Evolutionary conservation across 2,888 invertebrate genomes (phyloP).

Genomic region (Cephus rjabovi): DNA sequence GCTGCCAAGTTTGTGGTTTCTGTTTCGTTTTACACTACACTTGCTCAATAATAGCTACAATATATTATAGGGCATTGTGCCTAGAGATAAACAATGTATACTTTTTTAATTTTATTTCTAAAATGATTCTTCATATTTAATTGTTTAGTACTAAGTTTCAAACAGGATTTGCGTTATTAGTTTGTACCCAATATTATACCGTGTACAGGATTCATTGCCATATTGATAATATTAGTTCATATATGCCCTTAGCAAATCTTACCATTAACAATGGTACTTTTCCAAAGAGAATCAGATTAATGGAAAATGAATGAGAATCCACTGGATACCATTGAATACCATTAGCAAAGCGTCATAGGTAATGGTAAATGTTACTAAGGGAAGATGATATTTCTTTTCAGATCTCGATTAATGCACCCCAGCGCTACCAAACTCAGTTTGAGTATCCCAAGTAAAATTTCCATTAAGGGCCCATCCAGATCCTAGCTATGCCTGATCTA

Average conservation of each 20-base stretch:
- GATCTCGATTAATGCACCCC: not conserved
- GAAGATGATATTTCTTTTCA: not conserved
- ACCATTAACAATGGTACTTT: not conserved
- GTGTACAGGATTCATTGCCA: no score
- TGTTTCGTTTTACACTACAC: not conserved
- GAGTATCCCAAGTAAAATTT: not conserved
- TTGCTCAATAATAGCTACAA: not conserved
- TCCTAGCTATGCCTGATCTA: no score
- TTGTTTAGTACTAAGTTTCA: no score
- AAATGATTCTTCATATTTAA: no score
- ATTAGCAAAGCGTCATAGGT: not conserved
- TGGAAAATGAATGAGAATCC: not conserved
- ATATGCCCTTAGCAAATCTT: not conserved
- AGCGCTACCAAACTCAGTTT: not conserved
- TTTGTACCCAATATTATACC: no score
- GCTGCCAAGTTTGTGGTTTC: not conserved
- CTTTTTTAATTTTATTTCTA: no score
- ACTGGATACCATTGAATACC: not conserved
- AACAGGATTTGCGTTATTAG: no score
- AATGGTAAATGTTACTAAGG: not conserved
- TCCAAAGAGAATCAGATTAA: not conserved
- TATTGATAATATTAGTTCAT: no score
- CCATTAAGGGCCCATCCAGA: not conserved
- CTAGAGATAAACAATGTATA: no score
- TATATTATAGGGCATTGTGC: not conserved